Percentiles rank a stretch among this genome's conserved stretches.
Evolutionary conservation across 2,113 vertebrate genomes (phyloP).

Genomic region (Leucoraja erinaceus): DNA sequence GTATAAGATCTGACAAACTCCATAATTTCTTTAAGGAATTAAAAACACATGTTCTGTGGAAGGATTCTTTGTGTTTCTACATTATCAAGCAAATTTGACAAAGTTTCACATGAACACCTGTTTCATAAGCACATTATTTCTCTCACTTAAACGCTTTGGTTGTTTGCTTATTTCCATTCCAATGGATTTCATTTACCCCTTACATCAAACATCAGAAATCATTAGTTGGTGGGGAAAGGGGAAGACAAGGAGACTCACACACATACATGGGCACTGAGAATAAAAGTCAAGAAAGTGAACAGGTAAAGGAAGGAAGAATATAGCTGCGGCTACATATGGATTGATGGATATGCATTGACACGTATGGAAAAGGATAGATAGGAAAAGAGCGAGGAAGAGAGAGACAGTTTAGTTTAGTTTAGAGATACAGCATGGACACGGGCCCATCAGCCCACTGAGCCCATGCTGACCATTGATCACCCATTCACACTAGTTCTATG

Average conservation of each 20-base stretch:
- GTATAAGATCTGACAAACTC: not conserved
- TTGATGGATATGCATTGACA: not conserved
- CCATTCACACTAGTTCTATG: too few species aligned
- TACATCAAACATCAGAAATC: not conserved
- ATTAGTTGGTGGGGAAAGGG: not conserved
- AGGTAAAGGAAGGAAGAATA: not conserved
- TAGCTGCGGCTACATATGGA: not conserved
- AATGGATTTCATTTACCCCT: not conserved
- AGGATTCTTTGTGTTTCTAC: not conserved
- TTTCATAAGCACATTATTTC: not conserved
- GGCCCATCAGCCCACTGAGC: too few species aligned
- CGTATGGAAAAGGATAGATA: not conserved
- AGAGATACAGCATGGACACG: too few species aligned
- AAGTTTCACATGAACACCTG: not conserved
- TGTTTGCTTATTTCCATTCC: not conserved
- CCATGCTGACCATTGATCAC: too few species aligned
- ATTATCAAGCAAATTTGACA: not conserved
- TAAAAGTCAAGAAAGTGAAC: not conserved
- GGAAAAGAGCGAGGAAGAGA: not conserved
- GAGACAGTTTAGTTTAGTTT: not conserved
- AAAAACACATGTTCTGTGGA: not conserved
- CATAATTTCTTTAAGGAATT: not conserved
- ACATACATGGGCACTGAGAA: not conserved
- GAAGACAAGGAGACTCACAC: not conserved
- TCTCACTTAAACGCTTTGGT: not conserved